Conservation (phyloP, 2,113 vertebrate species). For the Brachypteracias leptosomus region DNA sequence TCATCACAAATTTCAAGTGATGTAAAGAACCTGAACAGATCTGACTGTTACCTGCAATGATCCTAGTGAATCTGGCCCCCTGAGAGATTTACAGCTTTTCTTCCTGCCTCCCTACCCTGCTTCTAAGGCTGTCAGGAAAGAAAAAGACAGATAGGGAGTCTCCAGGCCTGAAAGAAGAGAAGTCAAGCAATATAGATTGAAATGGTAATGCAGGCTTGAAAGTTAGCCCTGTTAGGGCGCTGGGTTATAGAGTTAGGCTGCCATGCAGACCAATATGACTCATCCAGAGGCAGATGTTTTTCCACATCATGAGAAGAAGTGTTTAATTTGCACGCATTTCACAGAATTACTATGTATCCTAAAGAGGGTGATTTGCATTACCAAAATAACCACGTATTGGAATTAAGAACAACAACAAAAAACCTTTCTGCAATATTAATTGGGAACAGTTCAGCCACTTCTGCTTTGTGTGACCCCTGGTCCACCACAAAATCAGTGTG, state of each 20-base stretch:
- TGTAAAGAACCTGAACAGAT: not conserved
- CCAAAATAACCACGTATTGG: not conserved
- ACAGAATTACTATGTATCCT: not conserved
- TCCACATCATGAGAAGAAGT: not conserved
- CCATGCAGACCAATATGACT: not conserved
- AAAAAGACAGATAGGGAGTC: not conserved
- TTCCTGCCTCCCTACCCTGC: not conserved
- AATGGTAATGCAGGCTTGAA: not conserved
- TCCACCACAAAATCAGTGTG: not conserved
- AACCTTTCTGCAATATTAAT: not conserved
- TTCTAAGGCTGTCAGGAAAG: not conserved
- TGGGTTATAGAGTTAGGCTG: not conserved
- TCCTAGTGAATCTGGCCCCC: not conserved
- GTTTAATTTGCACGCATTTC: not conserved
- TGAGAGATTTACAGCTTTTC: not conserved
- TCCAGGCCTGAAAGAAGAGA: not conserved
- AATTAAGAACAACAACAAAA: not conserved
- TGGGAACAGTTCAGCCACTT: not conserved
- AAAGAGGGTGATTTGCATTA: not conserved
- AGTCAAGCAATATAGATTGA: not conserved
- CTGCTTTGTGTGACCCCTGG: not conserved
- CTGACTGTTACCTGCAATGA: not conserved
- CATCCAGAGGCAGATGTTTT: conserved; percentile 9
- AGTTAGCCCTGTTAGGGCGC: not conserved
- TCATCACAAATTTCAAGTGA: not conserved